Conservation (phyloP, 2,888 invertebrate species). For the Podabrus alpinus region DNA sequence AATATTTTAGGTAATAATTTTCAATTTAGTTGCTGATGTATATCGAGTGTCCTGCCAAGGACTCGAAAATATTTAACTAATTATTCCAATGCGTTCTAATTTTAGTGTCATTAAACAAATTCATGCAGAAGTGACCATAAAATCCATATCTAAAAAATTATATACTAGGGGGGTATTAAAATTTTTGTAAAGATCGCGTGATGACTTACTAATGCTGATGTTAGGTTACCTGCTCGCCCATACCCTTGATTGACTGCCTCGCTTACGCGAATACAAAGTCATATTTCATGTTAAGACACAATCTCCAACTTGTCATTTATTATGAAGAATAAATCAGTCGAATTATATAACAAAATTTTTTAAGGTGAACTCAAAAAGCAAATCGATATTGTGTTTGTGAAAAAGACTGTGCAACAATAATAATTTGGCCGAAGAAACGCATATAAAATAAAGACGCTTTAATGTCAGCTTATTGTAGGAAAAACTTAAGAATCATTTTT, state of each 20-base stretch:
- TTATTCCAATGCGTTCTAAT: not conserved
- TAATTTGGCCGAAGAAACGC: not conserved
- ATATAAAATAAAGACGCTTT: slow-evolving; percentile 4
- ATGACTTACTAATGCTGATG: slow-evolving; percentile 35
- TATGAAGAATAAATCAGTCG: slow-evolving; percentile 20
- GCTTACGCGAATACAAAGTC: slow-evolving; percentile 18
- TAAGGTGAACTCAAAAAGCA: not conserved
- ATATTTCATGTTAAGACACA: slow-evolving; percentile 30
- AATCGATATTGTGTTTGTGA: not conserved
- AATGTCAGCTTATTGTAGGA: not conserved
- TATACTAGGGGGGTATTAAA: slow-evolving; percentile 1
- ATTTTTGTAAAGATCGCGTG: slow-evolving; percentile 31
- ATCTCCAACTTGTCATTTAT: slow-evolving; percentile 29
- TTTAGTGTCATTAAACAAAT: not conserved
- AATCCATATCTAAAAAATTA: not conserved
- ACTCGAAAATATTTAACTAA: not conserved
- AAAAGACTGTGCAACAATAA: not conserved
- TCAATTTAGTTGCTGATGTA: not conserved
- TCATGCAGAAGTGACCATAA: not conserved
- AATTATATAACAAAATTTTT: slow-evolving; percentile 2
- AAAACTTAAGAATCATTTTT: slow-evolving; percentile 25
- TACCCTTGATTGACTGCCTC: slow-evolving; percentile 33
- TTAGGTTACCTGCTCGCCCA: slow-evolving; percentile 36
- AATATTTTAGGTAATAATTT: not conserved
- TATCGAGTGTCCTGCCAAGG: not conserved